Base-by-base conservation (phyloP, 2,113 vertebrate species). In the Scopus umbretta region DNA sequence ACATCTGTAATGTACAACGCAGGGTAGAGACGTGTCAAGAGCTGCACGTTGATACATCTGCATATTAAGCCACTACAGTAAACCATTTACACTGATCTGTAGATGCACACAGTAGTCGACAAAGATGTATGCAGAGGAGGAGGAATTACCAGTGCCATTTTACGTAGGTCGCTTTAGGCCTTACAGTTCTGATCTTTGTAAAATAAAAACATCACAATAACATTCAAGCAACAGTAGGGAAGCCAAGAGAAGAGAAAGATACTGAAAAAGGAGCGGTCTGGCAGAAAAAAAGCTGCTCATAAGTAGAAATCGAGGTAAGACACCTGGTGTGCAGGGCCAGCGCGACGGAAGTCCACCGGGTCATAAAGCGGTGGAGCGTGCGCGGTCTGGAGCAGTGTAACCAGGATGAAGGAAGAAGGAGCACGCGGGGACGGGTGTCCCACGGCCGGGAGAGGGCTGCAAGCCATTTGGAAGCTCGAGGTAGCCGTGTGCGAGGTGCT, bases 311-410 rank as follows among this genome's bases (percentile, higher is more conserved):
- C 1, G 14, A 90, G 30, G 30, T 40, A 34, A 62, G 74, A 38
- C 47, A 80, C 82, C 65, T 74, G 55, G 6, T 38, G 5, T 52
- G 49, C 19, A 30, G 9, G 47, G 18, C 13, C 7, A 7, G 9
- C 2, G 8, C 4, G 59, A 43, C 61, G 66, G 6, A 63, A 40
- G 34, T 58, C 61, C 7, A 4, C 7, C 0, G 6, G 19, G 36
- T 29, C 21, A 6, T 6, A 11, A 56, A 40, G 7, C 2, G 19
- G 50, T 16, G 47, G 30, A 32, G 19, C 8, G 3, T 5, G 7
- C 1, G 1, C 0, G 1, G 9, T 47, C 10, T 9, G 9, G 29
- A 65, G 29, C 75, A 32, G 29, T 3, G 1, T 50, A 16, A 53
- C 25, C 34, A 7, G 52, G 36, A 7, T 0, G 0, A 47, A 36